Conservation (phyloP, 2,888 invertebrate genomes). For the Smittia aterrima region DNA sequence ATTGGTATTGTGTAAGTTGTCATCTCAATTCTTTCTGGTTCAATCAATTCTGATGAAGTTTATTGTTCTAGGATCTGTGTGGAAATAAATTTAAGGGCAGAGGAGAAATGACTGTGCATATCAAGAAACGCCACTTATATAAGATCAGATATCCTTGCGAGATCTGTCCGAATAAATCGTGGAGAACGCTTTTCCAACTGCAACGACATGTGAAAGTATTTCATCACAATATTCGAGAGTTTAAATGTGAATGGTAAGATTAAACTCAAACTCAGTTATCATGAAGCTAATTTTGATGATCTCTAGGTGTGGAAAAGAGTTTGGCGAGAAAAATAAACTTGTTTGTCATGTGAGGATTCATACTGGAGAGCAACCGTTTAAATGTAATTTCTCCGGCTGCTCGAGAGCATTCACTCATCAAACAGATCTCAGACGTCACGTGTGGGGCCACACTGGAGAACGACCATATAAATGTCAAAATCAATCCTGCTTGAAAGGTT, state of each 20-base stretch:
- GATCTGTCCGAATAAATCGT: slow-evolving; percentile 21
- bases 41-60: not conserved
- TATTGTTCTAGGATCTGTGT: slow-evolving; percentile 22
- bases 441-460: not conserved
- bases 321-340: slow-evolving; percentile 27
- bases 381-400: not conserved
- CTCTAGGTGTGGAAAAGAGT: slow-evolving; percentile 23
- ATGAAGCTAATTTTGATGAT: not conserved
- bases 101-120: slow-evolving; percentile 30
- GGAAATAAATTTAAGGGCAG: slow-evolving; percentile 25
- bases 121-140: slow-evolving; percentile 10
- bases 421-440: not conserved
- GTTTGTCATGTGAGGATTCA: slow-evolving; percentile 16
- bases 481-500: not conserved
- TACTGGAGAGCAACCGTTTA: slow-evolving; percentile 23
- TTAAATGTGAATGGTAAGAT: slow-evolving; percentile 7
- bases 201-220: slow-evolving; percentile 20
- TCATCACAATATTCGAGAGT: slow-evolving; percentile 30
- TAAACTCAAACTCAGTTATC: not conserved
- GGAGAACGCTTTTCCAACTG: slow-evolving; percentile 13
- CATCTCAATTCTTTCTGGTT: too few relatives aligned
- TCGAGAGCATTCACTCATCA: slow-evolving; percentile 23
- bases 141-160: slow-evolving; percentile 31
- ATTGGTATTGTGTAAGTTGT: slow-evolving; percentile 32
- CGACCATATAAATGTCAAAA: slow-evolving; percentile 12